These are phyloP conservation scores for Zootoca vivipara DNA, from an alignment of 2,113 vertebrate species.

Conservation along the genomic window DNA sequence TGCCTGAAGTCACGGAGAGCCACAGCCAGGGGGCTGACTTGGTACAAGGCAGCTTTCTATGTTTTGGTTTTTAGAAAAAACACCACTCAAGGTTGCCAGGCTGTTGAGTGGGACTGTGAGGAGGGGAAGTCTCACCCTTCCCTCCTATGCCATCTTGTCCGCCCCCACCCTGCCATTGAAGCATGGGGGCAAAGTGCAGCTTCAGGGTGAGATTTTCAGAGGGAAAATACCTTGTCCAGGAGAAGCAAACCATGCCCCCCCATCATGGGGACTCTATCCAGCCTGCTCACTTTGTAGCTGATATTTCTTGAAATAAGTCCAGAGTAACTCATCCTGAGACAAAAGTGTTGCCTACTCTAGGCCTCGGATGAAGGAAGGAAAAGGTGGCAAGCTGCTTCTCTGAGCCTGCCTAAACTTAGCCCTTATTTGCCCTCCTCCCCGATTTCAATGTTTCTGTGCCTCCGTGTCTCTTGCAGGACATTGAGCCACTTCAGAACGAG, in stretches of 20 bases:
- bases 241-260: not conserved
- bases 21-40: no score
- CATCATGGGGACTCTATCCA: not conserved
- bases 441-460: not conserved
- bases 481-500: constrained; percentile 76
- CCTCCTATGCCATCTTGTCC: not conserved
- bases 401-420: no score
- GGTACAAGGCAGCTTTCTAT: no score
- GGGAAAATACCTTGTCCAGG: not conserved
- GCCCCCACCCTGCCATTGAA: not conserved
- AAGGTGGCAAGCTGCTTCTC: not conserved
- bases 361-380: not conserved
- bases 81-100: no score
- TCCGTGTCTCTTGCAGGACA: constrained; percentile 52
- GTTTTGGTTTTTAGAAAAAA: no score
- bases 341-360: not conserved
- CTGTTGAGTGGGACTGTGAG: not conserved
- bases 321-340: not conserved
- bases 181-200: not conserved
- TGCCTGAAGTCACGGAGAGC: no score
- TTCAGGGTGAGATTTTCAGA: not conserved
- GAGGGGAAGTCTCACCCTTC: not conserved
- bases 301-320: not conserved
- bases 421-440: not conserved
- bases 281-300: not conserved